Evolutionary conservation across 2,797 vertebrate species (phyloP).

Genomic region (Morus bassanus): DNA sequence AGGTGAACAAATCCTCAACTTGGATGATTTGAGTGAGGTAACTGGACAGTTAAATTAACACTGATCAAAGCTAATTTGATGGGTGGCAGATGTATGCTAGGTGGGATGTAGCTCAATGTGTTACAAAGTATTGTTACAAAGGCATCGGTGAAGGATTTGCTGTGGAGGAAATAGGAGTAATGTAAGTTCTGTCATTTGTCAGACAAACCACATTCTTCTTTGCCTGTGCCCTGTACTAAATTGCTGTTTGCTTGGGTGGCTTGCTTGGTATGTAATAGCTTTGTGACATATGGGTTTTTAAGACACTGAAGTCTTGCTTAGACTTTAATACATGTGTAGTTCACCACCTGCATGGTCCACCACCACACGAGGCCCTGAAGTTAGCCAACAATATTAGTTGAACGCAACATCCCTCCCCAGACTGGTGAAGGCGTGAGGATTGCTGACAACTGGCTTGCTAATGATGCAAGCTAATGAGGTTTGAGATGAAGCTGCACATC

Average conservation of each 20-base stretch:
- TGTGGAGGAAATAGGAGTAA: neutral
- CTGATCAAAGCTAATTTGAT: neutral
- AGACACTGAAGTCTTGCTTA: neutral
- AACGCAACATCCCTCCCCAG: neutral
- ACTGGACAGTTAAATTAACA: neutral
- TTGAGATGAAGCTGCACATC: neutral
- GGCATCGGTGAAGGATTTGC: neutral
- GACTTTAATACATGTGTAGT: fast-evolving
- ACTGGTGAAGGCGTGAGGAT: neutral
- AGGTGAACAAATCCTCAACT: neutral
- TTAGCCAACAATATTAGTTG: neutral
- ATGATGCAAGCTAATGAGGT: neutral
- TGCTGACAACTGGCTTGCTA: neutral
- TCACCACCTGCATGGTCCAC: neutral
- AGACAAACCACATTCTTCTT: neutral
- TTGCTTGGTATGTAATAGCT: neutral
- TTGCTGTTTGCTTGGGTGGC: neutral
- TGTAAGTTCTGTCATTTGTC: neutral
- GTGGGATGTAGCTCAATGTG: neutral
- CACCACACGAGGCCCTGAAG: neutral
- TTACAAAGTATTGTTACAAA: neutral
- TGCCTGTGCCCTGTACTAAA: neutral
- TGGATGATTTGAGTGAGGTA: neutral
- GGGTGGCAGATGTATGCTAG: neutral
- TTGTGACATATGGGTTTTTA: neutral